A percentile compares a stretch with the other conserved stretches of the same genome.
These are phyloP conservation scores for Centropus unirufus DNA, from an alignment of 2,113 vertebrate species.

Conservation along the genomic window DNA sequence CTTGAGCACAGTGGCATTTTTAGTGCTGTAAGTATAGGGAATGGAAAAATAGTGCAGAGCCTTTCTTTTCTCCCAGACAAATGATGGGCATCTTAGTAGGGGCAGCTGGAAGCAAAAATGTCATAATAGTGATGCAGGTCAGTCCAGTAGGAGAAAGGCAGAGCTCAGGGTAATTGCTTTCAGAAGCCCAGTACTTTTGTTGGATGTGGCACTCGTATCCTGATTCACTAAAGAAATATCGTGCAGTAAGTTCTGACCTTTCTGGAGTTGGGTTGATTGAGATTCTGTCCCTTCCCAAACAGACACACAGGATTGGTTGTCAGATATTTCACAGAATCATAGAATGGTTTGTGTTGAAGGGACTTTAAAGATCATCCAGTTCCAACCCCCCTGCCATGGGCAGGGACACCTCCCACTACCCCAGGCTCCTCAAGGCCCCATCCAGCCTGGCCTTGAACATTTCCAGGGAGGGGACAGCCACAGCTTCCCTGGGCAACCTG, in stretches of 20 bases:
- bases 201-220: neutral
- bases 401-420: too few relatives aligned
- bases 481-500: too few relatives aligned
- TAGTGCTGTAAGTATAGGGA: neutral
- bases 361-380: too few relatives aligned
- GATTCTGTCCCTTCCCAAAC: neutral
- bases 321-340: neutral
- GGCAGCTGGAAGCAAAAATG: neutral
- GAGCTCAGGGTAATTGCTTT: neutral
- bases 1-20: neutral
- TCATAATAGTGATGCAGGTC: neutral
- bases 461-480: too few relatives aligned
- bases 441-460: too few relatives aligned
- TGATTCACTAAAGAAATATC: rapidly evolving
- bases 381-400: too few relatives aligned
- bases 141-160: neutral
- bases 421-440: too few relatives aligned
- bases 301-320: neutral
- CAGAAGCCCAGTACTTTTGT: neutral
- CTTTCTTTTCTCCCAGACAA: neutral
- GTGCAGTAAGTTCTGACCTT: neutral
- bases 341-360: too few relatives aligned
- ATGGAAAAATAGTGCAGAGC: neutral
- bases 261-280: neutral
- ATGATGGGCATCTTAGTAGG: neutral